A percentile compares a stretch with the other conserved stretches of the same genome.
These are phyloP conservation scores for Clepsis dumicolana DNA, from an alignment of 2,888 invertebrate species.

Conservation along the genomic window DNA sequence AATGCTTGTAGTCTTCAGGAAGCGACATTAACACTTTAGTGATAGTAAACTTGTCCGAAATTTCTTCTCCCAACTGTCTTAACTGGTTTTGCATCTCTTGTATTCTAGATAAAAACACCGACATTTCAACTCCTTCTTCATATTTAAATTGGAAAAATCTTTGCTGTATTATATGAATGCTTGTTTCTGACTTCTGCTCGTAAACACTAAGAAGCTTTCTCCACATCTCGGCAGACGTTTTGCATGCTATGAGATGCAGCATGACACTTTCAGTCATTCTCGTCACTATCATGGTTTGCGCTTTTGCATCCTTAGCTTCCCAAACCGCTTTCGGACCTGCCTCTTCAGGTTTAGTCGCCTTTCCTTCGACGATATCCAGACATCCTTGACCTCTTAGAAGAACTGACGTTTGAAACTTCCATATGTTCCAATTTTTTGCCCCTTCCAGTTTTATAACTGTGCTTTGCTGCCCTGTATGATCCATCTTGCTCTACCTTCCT, in stretches of 20 bases:
- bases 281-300: slow-evolving; percentile 51
- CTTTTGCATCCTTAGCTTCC: slow-evolving; percentile 51
- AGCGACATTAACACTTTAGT: slow-evolving; percentile 56
- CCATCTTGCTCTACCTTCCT: not conserved
- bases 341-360: slow-evolving; percentile 45
- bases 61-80: slow-evolving; percentile 51
- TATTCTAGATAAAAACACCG: slow-evolving; percentile 51
- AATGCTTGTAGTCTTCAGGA: slow-evolving; percentile 58
- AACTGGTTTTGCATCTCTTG: slow-evolving; percentile 51
- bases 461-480: no score
- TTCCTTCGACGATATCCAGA: slow-evolving; percentile 48
- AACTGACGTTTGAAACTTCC: slow-evolving; percentile 52
- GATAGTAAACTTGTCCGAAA: slow-evolving; percentile 53
- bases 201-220: slow-evolving; percentile 52
- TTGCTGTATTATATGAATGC: slow-evolving; percentile 57
- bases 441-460: slow-evolving; percentile 50
- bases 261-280: slow-evolving; percentile 52
- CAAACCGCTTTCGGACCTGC: slow-evolving; percentile 40
- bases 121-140: slow-evolving; percentile 49
- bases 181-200: slow-evolving; percentile 58
- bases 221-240: slow-evolving; percentile 54
- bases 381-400: slow-evolving; percentile 47
- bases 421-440: slow-evolving; percentile 50
- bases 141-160: slow-evolving; percentile 54
- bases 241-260: slow-evolving; percentile 52